Evolutionary conservation across 1,140 invertebrate genomes (phyloP), one percentile per base, ranked within the genome.

Genomic region (Bombyx mori): DNA sequence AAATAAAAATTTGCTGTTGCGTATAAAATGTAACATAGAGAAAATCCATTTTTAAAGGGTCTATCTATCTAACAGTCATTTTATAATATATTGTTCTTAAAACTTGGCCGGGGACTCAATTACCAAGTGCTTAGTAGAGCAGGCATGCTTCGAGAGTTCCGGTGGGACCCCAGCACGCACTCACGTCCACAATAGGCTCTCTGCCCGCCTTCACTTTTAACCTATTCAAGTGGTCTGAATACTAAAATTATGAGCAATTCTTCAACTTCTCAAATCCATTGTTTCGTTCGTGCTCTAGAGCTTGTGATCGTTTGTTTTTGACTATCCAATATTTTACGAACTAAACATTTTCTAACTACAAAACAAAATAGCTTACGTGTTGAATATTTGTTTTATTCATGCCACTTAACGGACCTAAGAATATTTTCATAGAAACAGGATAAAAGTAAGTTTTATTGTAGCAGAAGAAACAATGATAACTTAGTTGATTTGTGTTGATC

Each of bases 131-230:
- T 62, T 55, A 72, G 50, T 42, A 46, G 22, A 47, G 56, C 62
- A 62, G 58, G 57, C 62, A 65, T 64, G 69, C 64, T 63, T 66
- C 61, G 66, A 68, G 66, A 54, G 61, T 63, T 63, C 71, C 65
- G 62, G 52, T 58, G 58, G 62, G 72, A 68, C 66, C 66, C 59
- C 67, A 63, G 60, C 65, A 70, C 67, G 70, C 66, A 66, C 69
- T 72, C 62, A 60, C 53, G 52, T 47, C 66, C 62, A 73, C 74
- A 77, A 81, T 72, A 70, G 67, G 52, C 64, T 61, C 72, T 77
- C 60, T 56, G 61, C 56, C 66, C 60, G 69, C 58, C 68, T 78
- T 75, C 74, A 71, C 69, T 77, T 77, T 75, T 66, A 67, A 61
- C 67, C 63, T 62, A 67, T 51, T 72, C 59, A 68, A 76, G 74